Base-by-base conservation (phyloP, 2,888 invertebrate genomes). In the Cataglyphis cursor region DNA sequence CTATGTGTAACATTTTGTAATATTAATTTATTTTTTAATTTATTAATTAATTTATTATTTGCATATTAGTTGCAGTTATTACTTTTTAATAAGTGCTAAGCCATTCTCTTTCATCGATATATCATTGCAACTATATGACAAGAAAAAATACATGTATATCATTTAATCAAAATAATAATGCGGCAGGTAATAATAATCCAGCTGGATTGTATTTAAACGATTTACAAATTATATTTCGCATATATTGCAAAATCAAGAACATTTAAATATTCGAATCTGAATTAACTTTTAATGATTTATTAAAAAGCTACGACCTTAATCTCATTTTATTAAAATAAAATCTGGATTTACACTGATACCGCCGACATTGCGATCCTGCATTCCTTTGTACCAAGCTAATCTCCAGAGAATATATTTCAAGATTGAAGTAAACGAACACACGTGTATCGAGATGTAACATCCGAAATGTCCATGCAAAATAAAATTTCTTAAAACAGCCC, bases 41-140 rank as follows among this genome's bases (percentile, higher is more conserved):
- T n/a, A n/a, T n/a, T n/a, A n/a, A 68, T 68, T 28, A 18, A 65
- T 18, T 66, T 28, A 21, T 66, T 44, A 66, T 66, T 38, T 21
- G 6, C 24, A 28, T 28, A 28, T 28, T 28, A 28, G 2, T 28
- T 48, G 10, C 24, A 0, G 6, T 48, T 8, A 18, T 48, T 48
- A 28, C 1, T 41, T 44, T 44, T 18, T 0, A n/a, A 62, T n/a
- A 1, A n/a, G 5, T 35, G 9, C 18, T 21, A 64, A 64, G 6
- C 21, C 5, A 41, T 44, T 66, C 15, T 21, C 15, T 9, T 48
- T 51, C 31, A 68, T 68, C 18, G 6, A 48, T n/a, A 44, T 15
- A 48, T 15, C 12, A 51, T 1, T 9, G 9, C n/a, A 51, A 31
- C 1, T 24, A 5, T 57, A 38, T 12, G 2, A 38, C 5, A 35